Evolutionary conservation across 1,140 invertebrate species (phyloP).

Genomic region (Rhynchophorus ferrugineus): DNA sequence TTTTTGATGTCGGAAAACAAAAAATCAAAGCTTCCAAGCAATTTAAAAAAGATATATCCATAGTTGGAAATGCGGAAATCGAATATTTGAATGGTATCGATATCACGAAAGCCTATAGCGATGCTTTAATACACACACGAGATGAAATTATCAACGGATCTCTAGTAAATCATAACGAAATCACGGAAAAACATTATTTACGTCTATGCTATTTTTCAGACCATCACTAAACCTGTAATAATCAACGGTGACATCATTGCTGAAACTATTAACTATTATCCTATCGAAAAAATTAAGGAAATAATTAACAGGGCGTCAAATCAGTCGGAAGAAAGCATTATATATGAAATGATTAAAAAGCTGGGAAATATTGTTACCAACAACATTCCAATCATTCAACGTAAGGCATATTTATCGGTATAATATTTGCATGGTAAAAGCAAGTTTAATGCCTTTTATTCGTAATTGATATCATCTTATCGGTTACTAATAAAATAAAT

Average conservation of each 20-base stretch:
- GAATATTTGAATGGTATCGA: slow-evolving; percentile 29
- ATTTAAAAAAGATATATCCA: slow-evolving; percentile 24
- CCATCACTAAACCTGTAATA: slow-evolving; percentile 17
- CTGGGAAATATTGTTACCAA: slow-evolving; percentile 18
- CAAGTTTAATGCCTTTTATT: slow-evolving; percentile 2
- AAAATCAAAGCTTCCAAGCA: slow-evolving; percentile 25
- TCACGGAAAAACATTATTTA: not conserved
- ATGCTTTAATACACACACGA: slow-evolving; percentile 20
- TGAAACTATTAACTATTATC: slow-evolving; percentile 26
- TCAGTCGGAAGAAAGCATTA: slow-evolving; percentile 1
- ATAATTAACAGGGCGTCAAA: slow-evolving; percentile 4
- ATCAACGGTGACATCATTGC: slow-evolving; percentile 24
- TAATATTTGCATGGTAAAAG: slow-evolving; percentile 1
- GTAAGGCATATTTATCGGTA: slow-evolving; percentile 10
- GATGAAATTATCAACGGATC: slow-evolving; percentile 17
- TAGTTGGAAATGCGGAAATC: slow-evolving; percentile 28
- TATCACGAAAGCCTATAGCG: slow-evolving; percentile 26
- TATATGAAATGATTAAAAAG: slow-evolving; percentile 16
- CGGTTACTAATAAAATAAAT: slow-evolving; percentile 1
- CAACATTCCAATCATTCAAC: slow-evolving; percentile 10
- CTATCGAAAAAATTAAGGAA: slow-evolving; percentile 13
- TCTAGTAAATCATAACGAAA: slow-evolving; percentile 22
- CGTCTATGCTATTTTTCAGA: slow-evolving; percentile 15
- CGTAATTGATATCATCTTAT: slow-evolving; percentile 2
- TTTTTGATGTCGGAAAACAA: slow-evolving; percentile 29